These are phyloP conservation scores for Sisor rabdophorus DNA, from an alignment of 2,113 vertebrate species.

Conservation along the genomic window DNA sequence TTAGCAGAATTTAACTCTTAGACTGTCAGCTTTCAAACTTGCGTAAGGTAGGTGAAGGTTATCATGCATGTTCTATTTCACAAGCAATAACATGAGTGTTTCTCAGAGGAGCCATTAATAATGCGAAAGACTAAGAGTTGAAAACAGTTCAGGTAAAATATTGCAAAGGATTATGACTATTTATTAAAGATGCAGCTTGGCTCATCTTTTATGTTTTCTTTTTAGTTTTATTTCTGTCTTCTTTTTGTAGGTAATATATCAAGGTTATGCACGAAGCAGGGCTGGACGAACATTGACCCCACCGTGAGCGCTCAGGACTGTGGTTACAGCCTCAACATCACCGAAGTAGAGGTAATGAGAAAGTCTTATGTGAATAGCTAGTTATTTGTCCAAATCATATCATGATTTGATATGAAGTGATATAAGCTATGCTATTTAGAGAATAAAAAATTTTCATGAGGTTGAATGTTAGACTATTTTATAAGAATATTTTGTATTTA, in stretches of 20 bases:
- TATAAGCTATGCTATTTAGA: neutral
- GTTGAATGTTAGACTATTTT: too few relatives aligned
- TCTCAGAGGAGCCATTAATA: neutral
- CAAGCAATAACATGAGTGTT: neutral
- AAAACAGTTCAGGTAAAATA: neutral
- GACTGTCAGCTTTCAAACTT: neutral
- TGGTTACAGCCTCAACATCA: conserved; percentile 73
- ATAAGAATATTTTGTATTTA: too few relatives aligned
- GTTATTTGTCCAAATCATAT: neutral
- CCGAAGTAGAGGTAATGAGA: conserved; percentile 50
- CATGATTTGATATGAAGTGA: too few relatives aligned
- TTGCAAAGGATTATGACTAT: neutral
- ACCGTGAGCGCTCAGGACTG: conserved; percentile 73
- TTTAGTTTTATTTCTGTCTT: neutral
- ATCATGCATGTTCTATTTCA: neutral
- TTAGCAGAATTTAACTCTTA: neutral
- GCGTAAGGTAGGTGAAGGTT: neutral
- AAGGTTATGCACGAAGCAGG: conserved; percentile 77
- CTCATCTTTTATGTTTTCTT: neutral
- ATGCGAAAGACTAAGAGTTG: neutral
- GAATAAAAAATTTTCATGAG: too few relatives aligned
- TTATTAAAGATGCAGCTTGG: neutral
- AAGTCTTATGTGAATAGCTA: neutral
- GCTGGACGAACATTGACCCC: conserved; percentile 76
- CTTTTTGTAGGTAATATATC: conserved; percentile 79